A percentile compares a stretch with the other conserved stretches of the same genome.
Evolutionary conservation across 2,113 vertebrate species (phyloP).

Genomic region (Motacilla alba): DNA sequence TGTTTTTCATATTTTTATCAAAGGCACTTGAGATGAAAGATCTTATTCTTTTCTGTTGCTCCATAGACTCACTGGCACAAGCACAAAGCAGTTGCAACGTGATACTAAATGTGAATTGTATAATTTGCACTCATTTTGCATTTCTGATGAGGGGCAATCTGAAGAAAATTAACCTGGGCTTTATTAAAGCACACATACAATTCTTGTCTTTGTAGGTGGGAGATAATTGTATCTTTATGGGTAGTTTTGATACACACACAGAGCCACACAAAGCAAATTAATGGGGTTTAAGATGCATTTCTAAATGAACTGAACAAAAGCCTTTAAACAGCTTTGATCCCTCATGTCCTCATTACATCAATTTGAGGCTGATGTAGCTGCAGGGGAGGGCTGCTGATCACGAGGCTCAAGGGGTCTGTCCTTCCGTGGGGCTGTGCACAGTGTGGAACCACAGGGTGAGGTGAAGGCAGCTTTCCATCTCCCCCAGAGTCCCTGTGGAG

Average conservation of each 20-base stretch:
- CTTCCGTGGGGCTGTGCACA: rapidly evolving
- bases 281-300: not conserved
- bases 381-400: not conserved
- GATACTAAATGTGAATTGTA: not conserved
- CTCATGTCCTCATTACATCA: constrained; percentile 12
- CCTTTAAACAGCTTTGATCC: constrained; percentile 37
- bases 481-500: not conserved
- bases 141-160: not conserved
- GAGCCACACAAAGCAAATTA: not conserved
- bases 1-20: constrained; percentile 1
- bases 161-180: constrained; percentile 2
- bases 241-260: not conserved
- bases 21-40: constrained; percentile 20
- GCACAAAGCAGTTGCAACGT: not conserved
- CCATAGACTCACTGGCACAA: not conserved
- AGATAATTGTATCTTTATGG: not conserved
- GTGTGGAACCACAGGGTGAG: not conserved
- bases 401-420: not conserved
- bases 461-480: not conserved
- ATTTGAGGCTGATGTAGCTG: not conserved
- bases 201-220: not conserved
- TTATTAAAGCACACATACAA: not conserved
- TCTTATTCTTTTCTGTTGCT: not conserved
- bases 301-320: constrained; percentile 4
- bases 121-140: constrained; percentile 17